Evolutionary conservation across 2,888 invertebrate genomes (phyloP).

Genomic region (Brachycybe producta): DNA sequence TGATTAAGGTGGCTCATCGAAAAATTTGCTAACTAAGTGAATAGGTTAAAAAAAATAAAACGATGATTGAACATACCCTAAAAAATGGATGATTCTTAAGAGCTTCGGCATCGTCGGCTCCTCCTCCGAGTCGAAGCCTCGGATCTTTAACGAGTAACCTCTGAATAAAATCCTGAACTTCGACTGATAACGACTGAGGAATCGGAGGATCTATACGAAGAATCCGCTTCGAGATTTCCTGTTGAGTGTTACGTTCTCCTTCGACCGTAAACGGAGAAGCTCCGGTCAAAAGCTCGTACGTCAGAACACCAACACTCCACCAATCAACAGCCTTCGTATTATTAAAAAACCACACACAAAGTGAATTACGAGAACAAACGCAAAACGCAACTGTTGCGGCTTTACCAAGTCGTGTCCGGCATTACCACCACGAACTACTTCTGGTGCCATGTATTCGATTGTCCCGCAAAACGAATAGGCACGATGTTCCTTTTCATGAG

Average conservation of each 20-base stretch:
- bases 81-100: conserved; percentile 85
- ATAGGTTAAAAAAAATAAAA: conserved; percentile 3
- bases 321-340: conserved; percentile 83
- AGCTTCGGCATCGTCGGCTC: conserved; percentile 68
- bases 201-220: conserved; percentile 78
- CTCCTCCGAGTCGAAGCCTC: conserved; percentile 70
- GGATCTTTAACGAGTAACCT: conserved; percentile 83
- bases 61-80: conserved; percentile 40
- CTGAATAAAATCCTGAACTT: conserved; percentile 62
- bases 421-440: conserved; percentile 61
- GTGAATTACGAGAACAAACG: not conserved
- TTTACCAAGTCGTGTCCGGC: conserved; percentile 62
- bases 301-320: conserved; percentile 96
- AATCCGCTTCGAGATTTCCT: conserved; percentile 85
- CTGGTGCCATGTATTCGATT: conserved; percentile 96
- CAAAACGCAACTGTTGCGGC: not conserved
- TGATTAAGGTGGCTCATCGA: conserved; percentile 3
- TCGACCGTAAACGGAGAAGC: conserved; percentile 96
- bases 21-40: not conserved
- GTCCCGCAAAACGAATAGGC: conserved; percentile 98
- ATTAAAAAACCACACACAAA: not conserved
- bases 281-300: conserved; percentile 90
- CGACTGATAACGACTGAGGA: conserved; percentile 61
- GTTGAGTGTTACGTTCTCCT: conserved; percentile 82
- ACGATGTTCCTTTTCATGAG: conserved; percentile 55